A percentile compares a stretch with the other conserved stretches of the same genome.
Conservation (phyloP, 1,140 invertebrate species). For the Habropoda laboriosa region DNA sequence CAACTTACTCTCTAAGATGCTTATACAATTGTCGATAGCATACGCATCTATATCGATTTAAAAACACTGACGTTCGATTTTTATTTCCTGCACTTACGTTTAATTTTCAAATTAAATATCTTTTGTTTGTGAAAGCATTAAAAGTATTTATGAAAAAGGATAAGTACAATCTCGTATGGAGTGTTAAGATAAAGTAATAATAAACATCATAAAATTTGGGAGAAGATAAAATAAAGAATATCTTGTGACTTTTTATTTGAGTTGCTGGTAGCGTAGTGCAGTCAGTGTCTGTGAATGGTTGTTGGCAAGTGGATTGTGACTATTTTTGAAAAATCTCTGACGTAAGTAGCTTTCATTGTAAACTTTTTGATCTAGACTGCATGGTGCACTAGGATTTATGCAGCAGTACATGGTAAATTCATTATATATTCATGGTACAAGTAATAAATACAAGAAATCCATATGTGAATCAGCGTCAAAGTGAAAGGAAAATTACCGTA, state of each 20-base stretch:
- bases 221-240: background rate
- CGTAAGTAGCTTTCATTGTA: background rate
- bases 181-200: too few relatives aligned
- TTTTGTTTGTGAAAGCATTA: too few relatives aligned
- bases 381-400: background rate
- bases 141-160: too few relatives aligned
- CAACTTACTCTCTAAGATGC: too few relatives aligned
- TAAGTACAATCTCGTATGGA: background rate
- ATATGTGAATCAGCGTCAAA: background rate
- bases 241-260: background rate
- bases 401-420: background rate
- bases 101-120: too few relatives aligned
- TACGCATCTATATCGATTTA: too few relatives aligned
- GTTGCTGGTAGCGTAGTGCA: background rate
- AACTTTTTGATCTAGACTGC: too few relatives aligned
- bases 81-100: too few relatives aligned
- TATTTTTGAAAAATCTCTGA: background rate
- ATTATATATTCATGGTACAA: background rate
- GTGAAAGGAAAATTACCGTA: background rate
- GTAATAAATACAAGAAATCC: too few relatives aligned
- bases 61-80: too few relatives aligned
- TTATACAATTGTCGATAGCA: too few relatives aligned
- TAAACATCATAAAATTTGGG: background rate
- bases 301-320: background rate
- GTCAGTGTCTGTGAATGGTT: accelerated